These are phyloP conservation scores for Eulithis prunata DNA, from an alignment of 2,888 invertebrate genomes.

Conservation along the genomic window DNA sequence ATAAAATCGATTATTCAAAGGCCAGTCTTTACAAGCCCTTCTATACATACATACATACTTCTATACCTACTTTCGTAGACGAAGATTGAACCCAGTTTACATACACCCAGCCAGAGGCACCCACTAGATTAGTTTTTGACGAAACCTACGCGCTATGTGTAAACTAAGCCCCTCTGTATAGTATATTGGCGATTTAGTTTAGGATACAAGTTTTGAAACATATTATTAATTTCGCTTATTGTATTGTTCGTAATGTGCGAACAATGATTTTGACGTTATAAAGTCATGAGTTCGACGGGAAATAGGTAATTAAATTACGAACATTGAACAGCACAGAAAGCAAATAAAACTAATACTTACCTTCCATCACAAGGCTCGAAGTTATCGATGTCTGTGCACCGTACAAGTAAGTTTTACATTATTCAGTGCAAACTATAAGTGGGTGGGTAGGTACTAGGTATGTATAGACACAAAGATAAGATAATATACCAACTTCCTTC, in stretches of 20 bases:
- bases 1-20: background rate
- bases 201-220: no score
- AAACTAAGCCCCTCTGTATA: no score
- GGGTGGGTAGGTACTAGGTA: background rate
- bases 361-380: conserved; percentile 36
- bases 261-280: background rate
- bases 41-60: no score
- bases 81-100: no score
- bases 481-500: conserved; percentile 37
- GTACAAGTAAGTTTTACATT: conserved; percentile 21
- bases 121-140: no score
- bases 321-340: conserved; percentile 6
- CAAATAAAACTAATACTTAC: conserved; percentile 37
- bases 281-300: background rate
- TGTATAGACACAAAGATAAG: conserved; percentile 27
- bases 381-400: conserved; percentile 16
- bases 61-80: no score
- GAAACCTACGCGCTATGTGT: no score
- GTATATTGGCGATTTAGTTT: no score
- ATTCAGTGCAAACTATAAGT: conserved; percentile 31
- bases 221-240: no score
- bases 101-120: no score
- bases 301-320: background rate
- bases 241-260: background rate
- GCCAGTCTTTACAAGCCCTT: background rate